A percentile compares a stretch with the other conserved stretches of the same genome.
Evolutionary conservation across 2,888 invertebrate genomes (phyloP).

Genomic region (Chrysolina haemoptera): DNA sequence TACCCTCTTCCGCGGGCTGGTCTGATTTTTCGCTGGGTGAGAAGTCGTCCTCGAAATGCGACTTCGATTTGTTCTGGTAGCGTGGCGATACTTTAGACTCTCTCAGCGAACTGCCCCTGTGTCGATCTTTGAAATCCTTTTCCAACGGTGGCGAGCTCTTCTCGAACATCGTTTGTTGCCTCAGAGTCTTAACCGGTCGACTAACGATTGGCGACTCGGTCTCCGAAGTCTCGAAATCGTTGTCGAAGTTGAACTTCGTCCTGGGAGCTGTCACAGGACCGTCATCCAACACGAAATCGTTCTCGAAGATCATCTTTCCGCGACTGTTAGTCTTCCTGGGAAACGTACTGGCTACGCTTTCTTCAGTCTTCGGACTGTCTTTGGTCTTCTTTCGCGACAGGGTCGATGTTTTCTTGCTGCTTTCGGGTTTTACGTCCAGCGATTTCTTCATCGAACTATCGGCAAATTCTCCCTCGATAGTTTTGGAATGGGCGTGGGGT

Average conservation of each 20-base stretch:
- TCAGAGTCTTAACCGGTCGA: slow-evolving; percentile 47
- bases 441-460: slow-evolving; percentile 56
- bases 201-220: slow-evolving; percentile 59
- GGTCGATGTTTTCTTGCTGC: slow-evolving; percentile 61
- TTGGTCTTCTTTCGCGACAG: slow-evolving; percentile 62
- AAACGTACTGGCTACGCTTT: slow-evolving; percentile 60
- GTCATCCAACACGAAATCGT: slow-evolving; percentile 76
- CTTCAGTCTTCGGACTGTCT: slow-evolving; percentile 63
- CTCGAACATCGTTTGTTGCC: slow-evolving; percentile 55
- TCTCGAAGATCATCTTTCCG: slow-evolving; percentile 72
- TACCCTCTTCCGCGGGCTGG: slow-evolving; percentile 52
- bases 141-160: slow-evolving; percentile 44
- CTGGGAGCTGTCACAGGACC: slow-evolving; percentile 54
- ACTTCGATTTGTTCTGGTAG: slow-evolving; percentile 60
- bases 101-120: slow-evolving; percentile 44
- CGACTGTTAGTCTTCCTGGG: slow-evolving; percentile 64
- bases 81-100: slow-evolving; percentile 54
- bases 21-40: slow-evolving; percentile 67
- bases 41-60: slow-evolving; percentile 75
- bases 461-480: slow-evolving; percentile 77
- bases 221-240: slow-evolving; percentile 65
- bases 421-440: slow-evolving; percentile 53
- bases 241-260: slow-evolving; percentile 62
- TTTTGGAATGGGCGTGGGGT: slow-evolving; percentile 58
- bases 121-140: slow-evolving; percentile 47